Conservation (phyloP, 1,140 invertebrate species). For the Eufriesea mexicana region DNA sequence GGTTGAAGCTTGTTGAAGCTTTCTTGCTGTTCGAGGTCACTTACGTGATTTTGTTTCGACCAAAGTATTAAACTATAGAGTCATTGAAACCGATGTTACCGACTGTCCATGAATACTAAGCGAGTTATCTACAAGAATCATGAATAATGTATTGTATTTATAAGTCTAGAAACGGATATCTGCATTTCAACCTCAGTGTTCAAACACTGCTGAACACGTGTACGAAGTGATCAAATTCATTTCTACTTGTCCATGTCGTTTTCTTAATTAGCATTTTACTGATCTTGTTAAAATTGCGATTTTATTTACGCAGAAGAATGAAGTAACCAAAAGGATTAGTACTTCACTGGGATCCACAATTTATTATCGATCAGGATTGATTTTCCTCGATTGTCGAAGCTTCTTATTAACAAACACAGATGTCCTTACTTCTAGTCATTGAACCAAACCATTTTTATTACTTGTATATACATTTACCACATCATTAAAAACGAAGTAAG, state of each 20-base stretch:
- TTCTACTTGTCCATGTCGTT: background rate
- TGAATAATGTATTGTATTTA: conserved; percentile 22
- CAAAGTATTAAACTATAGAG: background rate
- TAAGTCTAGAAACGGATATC: background rate
- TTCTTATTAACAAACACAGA: background rate
- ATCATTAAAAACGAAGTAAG: background rate
- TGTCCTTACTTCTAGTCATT: background rate
- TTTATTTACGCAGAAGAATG: background rate
- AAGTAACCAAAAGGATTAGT: background rate
- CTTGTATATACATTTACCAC: background rate
- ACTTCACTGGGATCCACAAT: background rate
- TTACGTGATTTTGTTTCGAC: background rate
- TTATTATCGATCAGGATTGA: background rate
- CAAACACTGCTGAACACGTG: background rate
- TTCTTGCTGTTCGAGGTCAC: background rate
- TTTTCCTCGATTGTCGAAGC: background rate
- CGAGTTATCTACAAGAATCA: background rate
- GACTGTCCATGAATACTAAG: conserved; percentile 10
- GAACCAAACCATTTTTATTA: background rate
- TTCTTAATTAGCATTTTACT: background rate
- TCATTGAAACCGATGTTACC: conserved; percentile 10
- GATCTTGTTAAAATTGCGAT: background rate
- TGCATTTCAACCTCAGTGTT: background rate
- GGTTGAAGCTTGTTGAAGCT: background rate
- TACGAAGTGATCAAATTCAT: background rate